These are phyloP conservation scores for Okamejei kenojei DNA, from an alignment of 2,797 vertebrate genomes.

Conservation along the genomic window DNA sequence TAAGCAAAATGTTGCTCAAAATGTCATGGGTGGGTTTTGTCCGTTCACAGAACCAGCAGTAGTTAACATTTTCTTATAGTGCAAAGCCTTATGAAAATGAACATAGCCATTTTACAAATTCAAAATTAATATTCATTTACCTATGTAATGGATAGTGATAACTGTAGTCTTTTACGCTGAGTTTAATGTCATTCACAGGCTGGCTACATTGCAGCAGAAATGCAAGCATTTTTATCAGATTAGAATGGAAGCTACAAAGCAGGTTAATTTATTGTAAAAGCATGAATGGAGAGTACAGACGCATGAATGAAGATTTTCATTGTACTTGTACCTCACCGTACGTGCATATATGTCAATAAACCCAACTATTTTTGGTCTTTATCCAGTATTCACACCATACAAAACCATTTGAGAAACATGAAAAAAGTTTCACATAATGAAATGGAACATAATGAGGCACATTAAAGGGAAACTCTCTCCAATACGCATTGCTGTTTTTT, in stretches of 20 bases:
- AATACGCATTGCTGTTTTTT: neutral
- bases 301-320: neutral
- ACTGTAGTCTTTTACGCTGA: neutral
- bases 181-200: neutral
- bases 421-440: neutral
- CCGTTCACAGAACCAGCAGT: neutral
- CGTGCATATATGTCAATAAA: too few species aligned
- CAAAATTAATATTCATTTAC: neutral
- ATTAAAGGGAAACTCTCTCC: neutral
- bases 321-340: too few species aligned
- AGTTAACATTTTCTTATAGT: neutral
- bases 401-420: neutral
- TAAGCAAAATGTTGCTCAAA: neutral
- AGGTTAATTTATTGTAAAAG: neutral
- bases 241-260: neutral
- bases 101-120: neutral
- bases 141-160: neutral
- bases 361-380: neutral
- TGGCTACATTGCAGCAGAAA: neutral
- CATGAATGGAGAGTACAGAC: neutral
- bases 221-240: neutral
- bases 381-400: neutral
- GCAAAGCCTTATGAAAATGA: neutral
- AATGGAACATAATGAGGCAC: neutral
- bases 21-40: neutral